These are phyloP conservation scores for Operophtera brumata DNA, from an alignment of 2,888 invertebrate species.

Conservation along the genomic window DNA sequence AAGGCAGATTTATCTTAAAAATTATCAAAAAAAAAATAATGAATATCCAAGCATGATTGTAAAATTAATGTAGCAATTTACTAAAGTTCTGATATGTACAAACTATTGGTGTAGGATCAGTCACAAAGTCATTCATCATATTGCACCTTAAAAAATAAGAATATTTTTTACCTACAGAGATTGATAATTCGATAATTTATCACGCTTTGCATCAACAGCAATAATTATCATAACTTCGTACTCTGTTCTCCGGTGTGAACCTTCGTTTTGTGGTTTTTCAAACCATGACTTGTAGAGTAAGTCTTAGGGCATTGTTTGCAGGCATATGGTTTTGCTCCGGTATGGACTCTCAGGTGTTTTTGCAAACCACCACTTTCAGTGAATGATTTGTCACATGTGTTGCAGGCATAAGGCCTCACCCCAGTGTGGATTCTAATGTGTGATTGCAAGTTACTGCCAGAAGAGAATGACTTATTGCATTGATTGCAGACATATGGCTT, in stretches of 20 bases:
- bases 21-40: too few relatives aligned
- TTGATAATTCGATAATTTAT: not conserved
- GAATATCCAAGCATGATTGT: too few relatives aligned
- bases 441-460: conserved; percentile 4
- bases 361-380: not conserved
- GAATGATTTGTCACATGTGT: not conserved
- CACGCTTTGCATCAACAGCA: not conserved
- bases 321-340: not conserved
- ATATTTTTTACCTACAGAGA: not conserved
- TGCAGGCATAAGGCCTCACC: not conserved
- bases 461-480: conserved; percentile 1
- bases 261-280: not conserved
- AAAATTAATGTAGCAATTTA: too few relatives aligned
- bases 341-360: not conserved
- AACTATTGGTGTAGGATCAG: too few relatives aligned
- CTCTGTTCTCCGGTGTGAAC: not conserved
- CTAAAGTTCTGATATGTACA: too few relatives aligned
- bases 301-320: not conserved
- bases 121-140: too few relatives aligned
- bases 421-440: conserved; percentile 3
- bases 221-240: not conserved
- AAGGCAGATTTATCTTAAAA: too few relatives aligned
- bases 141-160: not conserved
- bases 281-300: not conserved
- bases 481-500: not conserved